A percentile compares a stretch with the other conserved stretches of the same genome.
Evolutionary conservation across 2,888 invertebrate species (phyloP).

Genomic region (Psylliodes chrysocephalus): DNA sequence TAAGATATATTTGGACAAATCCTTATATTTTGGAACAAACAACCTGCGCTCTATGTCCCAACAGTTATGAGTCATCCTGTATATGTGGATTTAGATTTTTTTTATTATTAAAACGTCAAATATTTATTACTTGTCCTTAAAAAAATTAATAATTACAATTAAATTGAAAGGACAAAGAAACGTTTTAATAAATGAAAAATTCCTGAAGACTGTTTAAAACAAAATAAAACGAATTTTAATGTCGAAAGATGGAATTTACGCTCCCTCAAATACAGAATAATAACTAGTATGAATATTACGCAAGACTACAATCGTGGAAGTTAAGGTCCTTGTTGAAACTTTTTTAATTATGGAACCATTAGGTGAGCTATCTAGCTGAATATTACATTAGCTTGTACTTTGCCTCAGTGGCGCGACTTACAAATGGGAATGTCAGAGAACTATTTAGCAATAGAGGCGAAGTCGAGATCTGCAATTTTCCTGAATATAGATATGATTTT

Average conservation of each 20-base stretch:
- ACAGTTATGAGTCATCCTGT: no score
- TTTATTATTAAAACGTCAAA: no score
- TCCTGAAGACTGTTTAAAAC: neutral
- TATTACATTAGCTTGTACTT: constrained; percentile 19
- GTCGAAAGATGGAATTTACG: constrained; percentile 4
- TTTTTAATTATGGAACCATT: constrained; percentile 23
- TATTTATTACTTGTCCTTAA: neutral
- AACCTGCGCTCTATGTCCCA: no score
- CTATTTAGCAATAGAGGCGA: no score
- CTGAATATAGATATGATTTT: no score
- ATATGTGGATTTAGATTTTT: no score
- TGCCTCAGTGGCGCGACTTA: neutral
- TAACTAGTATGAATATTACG: constrained; percentile 18
- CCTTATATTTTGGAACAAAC: no score
- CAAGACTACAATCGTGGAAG: constrained; percentile 14
- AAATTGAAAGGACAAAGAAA: neutral
- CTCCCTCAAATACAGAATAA: constrained; percentile 5
- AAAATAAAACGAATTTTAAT: neutral
- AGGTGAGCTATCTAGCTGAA: constrained; percentile 12
- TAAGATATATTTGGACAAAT: no score
- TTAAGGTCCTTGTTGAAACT: constrained; percentile 22
- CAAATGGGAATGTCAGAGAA: no score
- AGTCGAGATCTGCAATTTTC: no score
- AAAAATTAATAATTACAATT: neutral
- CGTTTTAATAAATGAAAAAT: constrained; percentile 2